Base-by-base conservation (phyloP, 1,140 invertebrate species). In the Sweltsa coloradensis region DNA sequence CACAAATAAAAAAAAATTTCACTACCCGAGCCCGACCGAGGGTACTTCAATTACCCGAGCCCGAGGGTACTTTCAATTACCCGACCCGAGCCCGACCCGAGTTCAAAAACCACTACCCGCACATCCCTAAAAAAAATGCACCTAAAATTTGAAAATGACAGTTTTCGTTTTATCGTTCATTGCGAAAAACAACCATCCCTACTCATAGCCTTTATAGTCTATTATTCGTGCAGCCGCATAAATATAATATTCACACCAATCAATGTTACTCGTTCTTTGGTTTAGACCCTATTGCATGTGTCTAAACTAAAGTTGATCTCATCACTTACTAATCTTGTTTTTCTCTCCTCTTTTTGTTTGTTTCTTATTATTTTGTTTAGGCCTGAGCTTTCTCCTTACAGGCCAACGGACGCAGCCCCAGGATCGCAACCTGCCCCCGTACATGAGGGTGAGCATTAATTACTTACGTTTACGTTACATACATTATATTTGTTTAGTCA, bases 331-430 rank as follows among this genome's bases (percentile, higher is more conserved):
- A 11, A 14, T 40, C 59, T 50, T 54, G 19, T 47, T 50, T 50
- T 29, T 49, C 27, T 40, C 31, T 25, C 26, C n/a, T n/a, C 37
- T 37, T 23, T 26, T 31, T 44, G 39, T 49, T 54, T 54, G n/a
- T 51, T 55, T 47, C 43, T 55, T 46, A 24, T 27, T 34, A 19
- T 48, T 39, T 49, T 49, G 18, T 26, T 13, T 65, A 69, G 68
- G 75, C 82, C 81, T 70, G 83, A 85, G 78, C 84, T 85, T 75
- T 84, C 83, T 67, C 60, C 65, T 83, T 86, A 84, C 77, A 86
- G 84, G 69, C 81, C 81, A 52, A 76, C 75, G n/a, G 69, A 69
- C 45, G 63, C 62, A 53, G 60, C 58, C 45, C 66, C 69, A 51
- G 64, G 65, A 51, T 61, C 65, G 2, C 69, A 70, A 47, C 44